phyloP scores from a whole-genome alignment of 2,888 invertebrate genomes.

The Amiota communis region DNA sequence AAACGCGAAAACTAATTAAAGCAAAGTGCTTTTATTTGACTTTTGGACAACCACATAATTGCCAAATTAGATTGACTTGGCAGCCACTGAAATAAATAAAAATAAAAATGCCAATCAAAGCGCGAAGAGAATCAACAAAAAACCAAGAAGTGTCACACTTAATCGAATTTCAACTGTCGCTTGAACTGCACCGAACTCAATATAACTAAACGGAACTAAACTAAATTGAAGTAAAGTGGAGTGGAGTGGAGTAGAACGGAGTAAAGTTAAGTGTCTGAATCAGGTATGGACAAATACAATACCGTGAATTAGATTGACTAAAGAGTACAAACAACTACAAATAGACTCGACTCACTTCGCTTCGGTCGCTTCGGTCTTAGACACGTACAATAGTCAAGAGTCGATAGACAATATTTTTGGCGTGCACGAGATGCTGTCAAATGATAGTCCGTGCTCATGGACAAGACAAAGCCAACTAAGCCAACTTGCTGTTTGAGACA shows the following conservation, averaged over 20 bases:
- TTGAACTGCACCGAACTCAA: too few species aligned
- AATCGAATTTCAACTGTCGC: conserved; percentile 34
- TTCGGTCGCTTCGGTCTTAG: background rate
- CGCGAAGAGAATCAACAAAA: background rate
- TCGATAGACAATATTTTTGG: conserved; percentile 7
- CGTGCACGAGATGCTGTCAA: background rate
- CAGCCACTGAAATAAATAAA: background rate
- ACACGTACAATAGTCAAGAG: background rate
- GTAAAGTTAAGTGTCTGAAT: too few species aligned
- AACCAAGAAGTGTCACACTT: conserved; percentile 15
- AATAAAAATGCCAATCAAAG: conserved; percentile 9
- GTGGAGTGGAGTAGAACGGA: too few species aligned
- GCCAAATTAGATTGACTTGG: background rate
- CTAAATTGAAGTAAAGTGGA: too few species aligned
- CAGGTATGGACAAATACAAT: background rate
- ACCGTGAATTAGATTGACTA: conserved; percentile 4
- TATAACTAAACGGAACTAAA: too few species aligned
- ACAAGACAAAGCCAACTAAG: background rate
- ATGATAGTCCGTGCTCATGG: conserved; percentile 9
- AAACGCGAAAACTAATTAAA: conserved; percentile 25
- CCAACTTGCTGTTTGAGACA: background rate
- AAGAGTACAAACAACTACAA: background rate
- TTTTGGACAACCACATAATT: conserved; percentile 9
- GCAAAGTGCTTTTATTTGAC: conserved; percentile 6
- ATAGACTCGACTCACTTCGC: background rate